Conservation (phyloP, 2,888 invertebrate species). For the Parnassius smintheus region DNA sequence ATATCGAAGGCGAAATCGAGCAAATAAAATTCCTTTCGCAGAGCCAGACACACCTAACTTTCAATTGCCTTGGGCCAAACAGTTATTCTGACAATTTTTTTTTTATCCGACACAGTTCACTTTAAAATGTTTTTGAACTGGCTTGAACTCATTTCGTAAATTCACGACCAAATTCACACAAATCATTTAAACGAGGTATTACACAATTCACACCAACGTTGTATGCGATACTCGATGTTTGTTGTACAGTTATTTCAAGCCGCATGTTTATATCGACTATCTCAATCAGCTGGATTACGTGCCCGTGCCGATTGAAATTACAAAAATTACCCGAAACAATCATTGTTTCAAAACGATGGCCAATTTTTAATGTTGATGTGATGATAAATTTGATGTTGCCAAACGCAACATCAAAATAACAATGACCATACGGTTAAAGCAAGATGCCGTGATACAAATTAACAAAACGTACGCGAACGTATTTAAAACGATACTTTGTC, state of each 20-base stretch:
- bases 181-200: slow-evolving; percentile 27
- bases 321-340: slow-evolving; percentile 50
- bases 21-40: slow-evolving; percentile 66
- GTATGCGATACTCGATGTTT: slow-evolving; percentile 8
- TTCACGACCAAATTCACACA: slow-evolving; percentile 23
- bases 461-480: slow-evolving; percentile 36
- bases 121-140: slow-evolving; percentile 13
- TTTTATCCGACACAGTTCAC: slow-evolving; percentile 25
- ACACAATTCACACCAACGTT: slow-evolving; percentile 27
- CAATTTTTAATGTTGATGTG: too few relatives aligned
- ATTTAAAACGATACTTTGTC: slow-evolving; percentile 57
- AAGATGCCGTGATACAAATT: slow-evolving; percentile 32
- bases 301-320: slow-evolving; percentile 58
- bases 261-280: slow-evolving; percentile 1
- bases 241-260: slow-evolving; percentile 8
- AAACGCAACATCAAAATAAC: slow-evolving; percentile 37
- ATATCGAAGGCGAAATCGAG: slow-evolving; percentile 66
- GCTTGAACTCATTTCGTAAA: slow-evolving; percentile 18
- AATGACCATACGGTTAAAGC: slow-evolving; percentile 21
- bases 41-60: slow-evolving; percentile 38
- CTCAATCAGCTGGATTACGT: too few relatives aligned
- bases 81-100: slow-evolving; percentile 17
- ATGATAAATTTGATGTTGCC: too few relatives aligned
- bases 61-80: slow-evolving; percentile 14
- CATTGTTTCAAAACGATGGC: slow-evolving; percentile 52